These are phyloP conservation scores for Nibea albiflora DNA, from an alignment of 2,113 vertebrate species.

Conservation along the genomic window DNA sequence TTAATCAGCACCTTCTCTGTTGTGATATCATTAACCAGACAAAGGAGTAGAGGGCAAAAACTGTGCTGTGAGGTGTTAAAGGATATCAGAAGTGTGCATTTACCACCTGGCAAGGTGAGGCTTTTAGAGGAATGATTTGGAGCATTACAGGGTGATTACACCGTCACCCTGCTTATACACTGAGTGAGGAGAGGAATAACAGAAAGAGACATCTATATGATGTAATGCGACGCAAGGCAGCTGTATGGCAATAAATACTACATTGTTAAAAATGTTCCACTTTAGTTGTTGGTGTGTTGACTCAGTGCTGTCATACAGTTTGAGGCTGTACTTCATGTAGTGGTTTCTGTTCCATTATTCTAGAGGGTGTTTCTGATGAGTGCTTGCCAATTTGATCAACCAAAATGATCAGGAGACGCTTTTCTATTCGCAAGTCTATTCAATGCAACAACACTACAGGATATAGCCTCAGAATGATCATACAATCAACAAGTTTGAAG, in stretches of 20 bases:
- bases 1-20: constrained; percentile 30
- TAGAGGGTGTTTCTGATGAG: not conserved
- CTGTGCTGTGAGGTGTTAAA: constrained; percentile 16
- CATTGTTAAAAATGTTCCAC: not conserved
- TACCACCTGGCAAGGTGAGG: constrained; percentile 6
- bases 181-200: constrained; percentile 12
- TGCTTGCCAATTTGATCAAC: not conserved
- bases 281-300: constrained; percentile 1
- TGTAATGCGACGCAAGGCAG: constrained; percentile 37
- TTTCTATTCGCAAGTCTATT: too few species aligned
- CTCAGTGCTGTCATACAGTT: not conserved
- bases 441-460: too few species aligned
- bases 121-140: constrained; percentile 15
- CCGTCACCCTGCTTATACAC: not conserved
- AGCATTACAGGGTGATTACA: constrained; percentile 26
- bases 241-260: not conserved
- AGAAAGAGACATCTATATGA: constrained; percentile 28
- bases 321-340: not conserved
- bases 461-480: too few species aligned
- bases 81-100: constrained; percentile 11
- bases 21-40: constrained; percentile 39
- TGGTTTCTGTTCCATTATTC: not conserved
- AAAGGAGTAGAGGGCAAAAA: constrained; percentile 6
- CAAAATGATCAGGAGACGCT: not conserved
- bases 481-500: too few species aligned